Conservation (phyloP, 2,888 invertebrate genomes). For the Prosopocoilus inquinatus region DNA sequence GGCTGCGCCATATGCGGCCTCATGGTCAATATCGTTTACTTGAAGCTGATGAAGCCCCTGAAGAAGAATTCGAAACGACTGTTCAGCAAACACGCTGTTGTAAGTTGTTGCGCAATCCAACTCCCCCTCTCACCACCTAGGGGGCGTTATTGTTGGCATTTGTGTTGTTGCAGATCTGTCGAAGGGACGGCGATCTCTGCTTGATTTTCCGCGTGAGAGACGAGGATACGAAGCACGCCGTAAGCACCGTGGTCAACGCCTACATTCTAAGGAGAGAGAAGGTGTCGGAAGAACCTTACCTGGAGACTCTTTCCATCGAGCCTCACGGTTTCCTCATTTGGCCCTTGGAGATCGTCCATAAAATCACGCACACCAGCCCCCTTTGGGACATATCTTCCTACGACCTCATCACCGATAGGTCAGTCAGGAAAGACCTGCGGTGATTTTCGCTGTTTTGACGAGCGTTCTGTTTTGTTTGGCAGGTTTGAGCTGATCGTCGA, state of each 20-base stretch:
- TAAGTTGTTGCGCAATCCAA: too few species aligned
- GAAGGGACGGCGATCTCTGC: conserved; percentile 74
- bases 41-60: conserved; percentile 63
- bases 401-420: conserved; percentile 68
- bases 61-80: conserved; percentile 43
- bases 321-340: conserved; percentile 70
- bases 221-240: conserved; percentile 68
- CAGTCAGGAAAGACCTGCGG: conserved; percentile 9
- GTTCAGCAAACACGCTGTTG: conserved; percentile 74
- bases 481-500: conserved; percentile 81
- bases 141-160: not conserved
- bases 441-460: too few species aligned
- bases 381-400: conserved; percentile 75
- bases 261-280: conserved; percentile 68
- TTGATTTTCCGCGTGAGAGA: conserved; percentile 82
- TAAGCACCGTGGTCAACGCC: conserved; percentile 75
- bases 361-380: conserved; percentile 75
- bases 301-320: conserved; percentile 66
- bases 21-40: conserved; percentile 57
- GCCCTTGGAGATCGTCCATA: conserved; percentile 85
- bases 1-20: conserved; percentile 51
- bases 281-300: conserved; percentile 70
- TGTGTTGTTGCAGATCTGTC: conserved; percentile 69
- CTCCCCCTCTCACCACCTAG: too few species aligned
- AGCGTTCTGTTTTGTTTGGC: too few species aligned